Base-by-base conservation (phyloP, 2,797 vertebrate species). In the Anniella stebbinsi region DNA sequence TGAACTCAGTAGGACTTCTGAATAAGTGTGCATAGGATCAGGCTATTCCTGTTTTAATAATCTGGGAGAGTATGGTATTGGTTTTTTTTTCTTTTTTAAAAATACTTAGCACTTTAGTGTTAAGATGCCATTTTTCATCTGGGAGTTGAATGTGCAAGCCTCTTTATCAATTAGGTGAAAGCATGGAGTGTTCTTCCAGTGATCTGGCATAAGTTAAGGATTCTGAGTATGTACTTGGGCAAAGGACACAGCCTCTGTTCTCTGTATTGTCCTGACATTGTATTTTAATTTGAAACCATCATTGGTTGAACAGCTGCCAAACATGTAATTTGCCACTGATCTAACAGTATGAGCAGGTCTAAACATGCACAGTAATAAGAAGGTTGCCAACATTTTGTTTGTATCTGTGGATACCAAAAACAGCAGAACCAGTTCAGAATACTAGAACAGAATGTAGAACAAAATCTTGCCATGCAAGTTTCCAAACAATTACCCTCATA, bases 361-460 rank as follows among this genome's bases (percentile, higher is more conserved):
- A 97, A 98, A 99, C 99, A 98, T 89, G 99, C 96, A 97, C 91
- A 92, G 97, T 97, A 97, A 96, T 95, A 95, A 96, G 95, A 96
- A 97, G 97, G 97, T 96, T 98, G 98, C 98, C 98, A 98, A 97
- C 98, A 97, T 97, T 98, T 94, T 95, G 88, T 95, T 96, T 96
- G 98, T 99, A 98, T 98, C 99, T 99, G 98, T 99, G 98, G 99
- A 99, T 99, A 99, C 99, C 97, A 98, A 98, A 98, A 99, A 99
- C 98, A 99, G 97, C 97, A 98, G 98, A 99, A 98, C 98, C 98
- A 98, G 98, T 99, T 98, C 97, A 97, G 95, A 97, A 95, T 95
- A 92, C 96, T 91, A 95, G 94, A 96, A 96, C 95, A 96, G 96
- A 97, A 95, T 95, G 92, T 95, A 94, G 92, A 96, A 96, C 95